Conservation (phyloP, 2,888 invertebrate genomes). For the Cerastis leucographa region DNA sequence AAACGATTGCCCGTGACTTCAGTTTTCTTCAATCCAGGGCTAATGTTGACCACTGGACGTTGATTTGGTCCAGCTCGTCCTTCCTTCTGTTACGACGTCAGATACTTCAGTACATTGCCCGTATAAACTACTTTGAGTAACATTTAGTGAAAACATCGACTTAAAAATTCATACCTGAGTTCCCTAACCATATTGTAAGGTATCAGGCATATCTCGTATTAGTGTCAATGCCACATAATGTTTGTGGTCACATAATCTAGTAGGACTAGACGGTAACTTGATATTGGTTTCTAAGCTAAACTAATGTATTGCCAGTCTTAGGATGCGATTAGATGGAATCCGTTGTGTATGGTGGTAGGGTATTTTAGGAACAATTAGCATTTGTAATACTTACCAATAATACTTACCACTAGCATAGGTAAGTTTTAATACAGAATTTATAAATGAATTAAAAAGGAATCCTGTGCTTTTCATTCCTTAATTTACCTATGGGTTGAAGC, state of each 20-base stretch:
- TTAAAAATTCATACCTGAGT: conserved; percentile 25
- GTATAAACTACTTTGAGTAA: neutral
- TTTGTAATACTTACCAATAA: neutral
- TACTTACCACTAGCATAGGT: no score
- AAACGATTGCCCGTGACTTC: neutral
- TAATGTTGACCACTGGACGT: no score
- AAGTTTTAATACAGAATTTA: neutral
- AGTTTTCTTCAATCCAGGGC: neutral
- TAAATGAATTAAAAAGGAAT: neutral
- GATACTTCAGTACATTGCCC: neutral
- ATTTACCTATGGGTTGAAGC: neutral
- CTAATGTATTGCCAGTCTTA: conserved; percentile 63
- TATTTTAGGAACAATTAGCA: conserved; percentile 24
- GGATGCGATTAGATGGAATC: conserved; percentile 59
- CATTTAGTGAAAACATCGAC: neutral
- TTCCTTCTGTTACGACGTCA: neutral
- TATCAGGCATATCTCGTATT: conserved; percentile 75
- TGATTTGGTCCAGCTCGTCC: neutral
- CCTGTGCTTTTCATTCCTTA: neutral
- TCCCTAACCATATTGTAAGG: conserved; percentile 59
- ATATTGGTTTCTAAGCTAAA: conserved; percentile 74
- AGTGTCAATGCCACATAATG: conserved; percentile 86
- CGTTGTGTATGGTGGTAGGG: neutral
- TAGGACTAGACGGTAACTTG: conserved; percentile 80
- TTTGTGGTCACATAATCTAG: conserved; percentile 84